Evolutionary conservation across 2,888 invertebrate genomes (phyloP).

Genomic region (Gonocerus acuteangulatus): DNA sequence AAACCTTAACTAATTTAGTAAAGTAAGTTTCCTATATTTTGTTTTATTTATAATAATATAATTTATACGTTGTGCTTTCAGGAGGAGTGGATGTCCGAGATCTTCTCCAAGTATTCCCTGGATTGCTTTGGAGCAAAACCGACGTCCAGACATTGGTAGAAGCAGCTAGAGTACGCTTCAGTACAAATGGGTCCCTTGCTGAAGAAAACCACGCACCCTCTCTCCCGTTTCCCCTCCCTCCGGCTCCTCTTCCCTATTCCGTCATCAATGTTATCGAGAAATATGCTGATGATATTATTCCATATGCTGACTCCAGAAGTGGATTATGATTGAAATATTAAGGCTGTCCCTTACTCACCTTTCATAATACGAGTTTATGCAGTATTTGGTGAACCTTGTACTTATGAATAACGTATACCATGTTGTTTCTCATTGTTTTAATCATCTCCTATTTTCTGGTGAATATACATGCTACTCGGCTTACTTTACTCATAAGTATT

Average conservation of each 20-base stretch:
- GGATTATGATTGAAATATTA: too few relatives aligned
- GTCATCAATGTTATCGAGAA: slow-evolving; percentile 63
- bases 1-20: too few relatives aligned
- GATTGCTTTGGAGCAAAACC: slow-evolving; percentile 47
- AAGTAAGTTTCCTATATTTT: too few relatives aligned
- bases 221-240: slow-evolving; percentile 36
- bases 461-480: too few relatives aligned
- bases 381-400: too few relatives aligned
- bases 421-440: too few relatives aligned
- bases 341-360: too few relatives aligned
- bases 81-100: slow-evolving; percentile 19
- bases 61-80: not conserved
- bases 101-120: slow-evolving; percentile 46
- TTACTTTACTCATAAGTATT: too few relatives aligned
- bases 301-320: slow-evolving; percentile 66
- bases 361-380: too few relatives aligned
- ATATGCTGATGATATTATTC: slow-evolving; percentile 53
- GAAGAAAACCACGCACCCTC: slow-evolving; percentile 27
- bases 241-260: slow-evolving; percentile 46
- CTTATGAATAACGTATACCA: too few relatives aligned
- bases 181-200: slow-evolving; percentile 6
- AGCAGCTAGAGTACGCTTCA: slow-evolving; percentile 45
- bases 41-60: too few relatives aligned
- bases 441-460: too few relatives aligned
- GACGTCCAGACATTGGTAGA: slow-evolving; percentile 47